Percentiles rank a stretch among this genome's conserved stretches.
phyloP scores from a whole-genome alignment of 2,113 vertebrate species.

The Periophthalmus modestus region DNA sequence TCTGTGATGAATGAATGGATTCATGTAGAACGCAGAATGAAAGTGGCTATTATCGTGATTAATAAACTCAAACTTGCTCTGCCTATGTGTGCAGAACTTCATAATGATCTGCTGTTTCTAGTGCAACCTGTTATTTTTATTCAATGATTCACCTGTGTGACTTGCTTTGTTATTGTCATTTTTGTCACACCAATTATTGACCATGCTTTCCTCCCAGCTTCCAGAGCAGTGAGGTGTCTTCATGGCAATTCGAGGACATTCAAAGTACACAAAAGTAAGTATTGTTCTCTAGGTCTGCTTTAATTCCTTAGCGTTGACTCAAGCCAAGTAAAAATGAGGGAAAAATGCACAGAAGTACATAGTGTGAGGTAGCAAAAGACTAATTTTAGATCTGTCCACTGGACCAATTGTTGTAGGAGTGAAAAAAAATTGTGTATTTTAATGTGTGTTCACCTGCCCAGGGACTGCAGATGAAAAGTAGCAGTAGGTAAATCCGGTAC shows the following conservation, averaged over 20 bases:
- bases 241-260: conserved; percentile 84
- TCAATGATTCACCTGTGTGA: no score
- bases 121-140: no score
- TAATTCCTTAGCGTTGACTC: neutral
- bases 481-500: no score
- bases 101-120: no score
- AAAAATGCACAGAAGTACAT: neutral
- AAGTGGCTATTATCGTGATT: neutral
- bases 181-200: conserved; percentile 7
- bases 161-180: neutral
- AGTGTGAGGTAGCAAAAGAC: no score
- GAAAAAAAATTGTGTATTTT: no score
- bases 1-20: neutral
- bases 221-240: conserved; percentile 80
- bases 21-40: neutral
- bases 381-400: no score
- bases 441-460: no score
- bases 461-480: no score
- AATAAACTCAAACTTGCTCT: neutral
- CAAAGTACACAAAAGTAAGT: conserved; percentile 83
- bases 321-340: neutral
- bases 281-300: conserved; percentile 7
- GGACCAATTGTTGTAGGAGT: no score
- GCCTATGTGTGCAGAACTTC: no score
- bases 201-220: conserved; percentile 59